phyloP scores from a whole-genome alignment of 1,140 invertebrate species.

The Neotoxoptera formosana region DNA sequence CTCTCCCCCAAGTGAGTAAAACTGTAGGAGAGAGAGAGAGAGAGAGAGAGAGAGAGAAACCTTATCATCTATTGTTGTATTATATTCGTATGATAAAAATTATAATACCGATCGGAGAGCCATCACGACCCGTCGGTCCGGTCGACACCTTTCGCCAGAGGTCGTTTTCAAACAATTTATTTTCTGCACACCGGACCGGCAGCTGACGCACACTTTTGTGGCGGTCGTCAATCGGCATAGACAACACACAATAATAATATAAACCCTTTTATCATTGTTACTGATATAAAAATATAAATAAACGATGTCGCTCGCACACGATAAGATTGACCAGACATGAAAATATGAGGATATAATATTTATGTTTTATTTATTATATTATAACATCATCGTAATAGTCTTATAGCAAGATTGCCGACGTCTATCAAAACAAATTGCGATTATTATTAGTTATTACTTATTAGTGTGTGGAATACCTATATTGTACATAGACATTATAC shows the following conservation, averaged over 20 bases:
- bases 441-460: no score
- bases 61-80: not conserved
- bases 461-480: no score
- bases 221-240: not conserved
- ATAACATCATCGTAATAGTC: no score
- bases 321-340: no score
- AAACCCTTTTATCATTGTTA: not conserved
- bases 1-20: not conserved
- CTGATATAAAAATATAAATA: not conserved
- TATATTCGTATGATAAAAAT: slow-evolving; percentile 17
- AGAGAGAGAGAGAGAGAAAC: not conserved
- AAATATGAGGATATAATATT: no score
- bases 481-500: no score
- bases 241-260: not conserved
- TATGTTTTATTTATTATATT: no score
- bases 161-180: not conserved
- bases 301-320: not conserved
- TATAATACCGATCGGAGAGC: not conserved
- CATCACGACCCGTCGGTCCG: not conserved
- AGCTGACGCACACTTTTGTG: not conserved
- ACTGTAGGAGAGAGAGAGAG: not conserved
- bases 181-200: not conserved
- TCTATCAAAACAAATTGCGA: no score
- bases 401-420: no score
- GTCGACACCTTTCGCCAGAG: not conserved